Conservation (phyloP, 2,113 vertebrate genomes). For the Leucosticte australis region DNA sequence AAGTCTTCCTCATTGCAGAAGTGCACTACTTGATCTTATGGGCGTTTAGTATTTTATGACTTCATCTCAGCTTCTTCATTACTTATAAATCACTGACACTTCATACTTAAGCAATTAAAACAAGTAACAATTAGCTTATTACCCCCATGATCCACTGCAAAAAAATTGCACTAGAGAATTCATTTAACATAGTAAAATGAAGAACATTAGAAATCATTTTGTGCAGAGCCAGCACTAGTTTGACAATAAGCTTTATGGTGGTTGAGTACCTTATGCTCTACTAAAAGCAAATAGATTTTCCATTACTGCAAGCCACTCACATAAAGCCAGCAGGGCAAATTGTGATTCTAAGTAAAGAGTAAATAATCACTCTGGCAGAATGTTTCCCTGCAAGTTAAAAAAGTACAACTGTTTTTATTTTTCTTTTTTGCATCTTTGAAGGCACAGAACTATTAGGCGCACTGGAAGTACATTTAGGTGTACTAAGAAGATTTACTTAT, state of each 20-base stretch:
- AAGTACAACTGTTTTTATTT: neutral
- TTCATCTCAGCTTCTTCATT: constrained; percentile 50
- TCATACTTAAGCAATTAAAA: constrained; percentile 69
- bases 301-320: constrained; percentile 60
- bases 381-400: neutral
- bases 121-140: constrained; percentile 66
- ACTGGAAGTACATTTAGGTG: neutral
- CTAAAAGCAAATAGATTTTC: constrained; percentile 72
- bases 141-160: constrained; percentile 56
- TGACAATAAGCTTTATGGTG: constrained; percentile 67
- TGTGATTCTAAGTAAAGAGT: constrained; percentile 58
- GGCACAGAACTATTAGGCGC: neutral
- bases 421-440: neutral
- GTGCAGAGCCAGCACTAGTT: constrained; percentile 51
- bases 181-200: constrained; percentile 65
- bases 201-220: constrained; percentile 66
- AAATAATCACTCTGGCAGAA: constrained; percentile 43
- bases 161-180: constrained; percentile 55
- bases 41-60: constrained; percentile 30
- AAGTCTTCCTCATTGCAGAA: neutral
- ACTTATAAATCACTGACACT: constrained; percentile 55
- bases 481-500: neutral
- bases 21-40: neutral
- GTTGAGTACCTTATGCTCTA: constrained; percentile 60
- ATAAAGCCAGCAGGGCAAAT: constrained; percentile 48